These are phyloP conservation scores for Orussus abietinus DNA, from an alignment of 1,140 invertebrate genomes.

Conservation along the genomic window DNA sequence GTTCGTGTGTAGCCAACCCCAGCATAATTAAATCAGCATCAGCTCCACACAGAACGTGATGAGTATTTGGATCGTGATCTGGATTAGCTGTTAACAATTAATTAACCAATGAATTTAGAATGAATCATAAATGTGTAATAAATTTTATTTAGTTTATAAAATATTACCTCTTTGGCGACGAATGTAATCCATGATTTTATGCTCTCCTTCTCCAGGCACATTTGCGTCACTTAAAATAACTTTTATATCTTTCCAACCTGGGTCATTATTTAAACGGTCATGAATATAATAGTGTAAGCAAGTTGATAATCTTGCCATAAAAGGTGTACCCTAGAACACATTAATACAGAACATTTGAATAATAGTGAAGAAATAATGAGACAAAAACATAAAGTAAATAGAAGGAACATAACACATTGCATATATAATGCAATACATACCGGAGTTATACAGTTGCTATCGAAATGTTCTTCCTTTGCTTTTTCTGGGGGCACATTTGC, in stretches of 20 bases:
- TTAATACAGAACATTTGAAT: no score
- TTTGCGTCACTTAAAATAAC: slow-evolving; percentile 98
- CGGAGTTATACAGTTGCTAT: slow-evolving; percentile 98
- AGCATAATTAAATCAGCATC: slow-evolving; percentile 99
- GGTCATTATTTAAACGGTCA: slow-evolving; percentile 88
- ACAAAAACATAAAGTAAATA: no score
- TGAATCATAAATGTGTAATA: slow-evolving; percentile 1
- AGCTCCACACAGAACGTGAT: slow-evolving; percentile 96
- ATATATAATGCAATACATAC: slow-evolving; percentile 41
- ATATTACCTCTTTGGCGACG: slow-evolving; percentile 79
- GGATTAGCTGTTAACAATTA: slow-evolving; percentile 68
- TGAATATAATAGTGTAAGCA: slow-evolving; percentile 97
- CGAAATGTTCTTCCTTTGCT: slow-evolving; percentile 89
- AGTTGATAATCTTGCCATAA: slow-evolving; percentile 92
- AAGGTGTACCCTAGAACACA: slow-evolving; percentile 84
- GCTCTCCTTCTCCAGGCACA: slow-evolving; percentile 97
- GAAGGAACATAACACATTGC: slow-evolving; percentile 14
- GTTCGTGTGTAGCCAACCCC: slow-evolving; percentile 97
- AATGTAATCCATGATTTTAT: slow-evolving; percentile 99
- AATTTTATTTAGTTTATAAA: slow-evolving; percentile 10
- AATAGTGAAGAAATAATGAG: no score
- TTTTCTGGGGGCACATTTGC: slow-evolving; percentile 84
- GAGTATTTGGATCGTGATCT: slow-evolving; percentile 96
- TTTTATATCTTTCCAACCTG: slow-evolving; percentile 92
- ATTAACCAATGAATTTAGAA: slow-evolving; percentile 12